These are phyloP conservation scores for Cephalotes varians DNA, from an alignment of 2,888 invertebrate genomes.

Conservation along the genomic window DNA sequence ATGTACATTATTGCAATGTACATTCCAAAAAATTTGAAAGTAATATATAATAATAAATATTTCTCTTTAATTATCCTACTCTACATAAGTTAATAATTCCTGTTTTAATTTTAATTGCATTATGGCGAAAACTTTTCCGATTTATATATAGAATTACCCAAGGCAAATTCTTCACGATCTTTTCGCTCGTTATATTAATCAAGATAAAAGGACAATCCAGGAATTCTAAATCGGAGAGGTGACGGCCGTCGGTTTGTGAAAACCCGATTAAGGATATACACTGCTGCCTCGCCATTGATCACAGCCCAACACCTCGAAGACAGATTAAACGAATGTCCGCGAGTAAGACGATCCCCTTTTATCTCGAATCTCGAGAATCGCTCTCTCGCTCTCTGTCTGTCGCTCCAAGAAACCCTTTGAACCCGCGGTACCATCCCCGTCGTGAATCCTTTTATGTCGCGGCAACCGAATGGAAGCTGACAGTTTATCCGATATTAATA, in stretches of 20 bases:
- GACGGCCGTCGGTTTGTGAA: slow-evolving; percentile 59
- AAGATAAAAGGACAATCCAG: slow-evolving; percentile 36
- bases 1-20: no score
- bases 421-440: slow-evolving; percentile 41
- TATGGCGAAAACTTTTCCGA: not conserved
- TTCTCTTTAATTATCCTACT: not conserved
- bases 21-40: not conserved
- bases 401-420: slow-evolving; percentile 71
- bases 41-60: not conserved
- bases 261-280: slow-evolving; percentile 71
- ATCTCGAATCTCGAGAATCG: slow-evolving; percentile 77
- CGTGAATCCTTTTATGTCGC: slow-evolving; percentile 63
- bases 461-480: slow-evolving; percentile 68
- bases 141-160: not conserved
- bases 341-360: slow-evolving; percentile 80
- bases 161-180: not conserved
- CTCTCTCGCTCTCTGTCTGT: slow-evolving; percentile 57
- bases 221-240: slow-evolving; percentile 17
- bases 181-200: not conserved
- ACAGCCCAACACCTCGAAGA: slow-evolving; percentile 78
- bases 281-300: slow-evolving; percentile 75
- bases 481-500: slow-evolving; percentile 65
- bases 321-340: slow-evolving; percentile 80
- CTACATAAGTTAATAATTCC: not conserved
- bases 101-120: not conserved